Conservation (phyloP, 92 coral and sea anemone genomes). For the Muricea muricata region DNA sequence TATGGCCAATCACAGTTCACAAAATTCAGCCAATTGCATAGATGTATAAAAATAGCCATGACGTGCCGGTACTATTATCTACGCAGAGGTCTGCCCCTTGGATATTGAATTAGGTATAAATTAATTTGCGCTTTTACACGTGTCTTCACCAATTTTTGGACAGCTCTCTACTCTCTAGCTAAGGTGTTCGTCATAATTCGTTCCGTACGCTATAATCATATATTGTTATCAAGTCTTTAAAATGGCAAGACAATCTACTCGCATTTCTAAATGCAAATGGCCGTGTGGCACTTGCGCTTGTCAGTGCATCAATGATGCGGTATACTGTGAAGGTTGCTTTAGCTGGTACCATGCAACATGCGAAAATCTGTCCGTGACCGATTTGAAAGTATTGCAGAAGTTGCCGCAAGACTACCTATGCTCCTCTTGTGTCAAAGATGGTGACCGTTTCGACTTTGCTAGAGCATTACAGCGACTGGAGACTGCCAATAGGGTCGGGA, state of each 20-base stretch:
- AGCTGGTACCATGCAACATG: neutral
- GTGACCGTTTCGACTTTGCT: neutral
- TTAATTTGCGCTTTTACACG: too few species aligned
- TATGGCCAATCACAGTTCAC: too few species aligned
- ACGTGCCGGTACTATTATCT: too few species aligned
- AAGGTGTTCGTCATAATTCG: too few species aligned
- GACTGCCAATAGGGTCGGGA: neutral
- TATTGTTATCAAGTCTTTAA: too few species aligned
- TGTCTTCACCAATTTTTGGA: too few species aligned
- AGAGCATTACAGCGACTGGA: neutral
- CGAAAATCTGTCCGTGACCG: neutral
- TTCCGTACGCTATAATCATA: too few species aligned
- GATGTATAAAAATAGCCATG: too few species aligned
- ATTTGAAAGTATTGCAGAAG: neutral
- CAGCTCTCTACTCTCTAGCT: too few species aligned
- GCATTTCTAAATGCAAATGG: neutral
- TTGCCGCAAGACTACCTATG: neutral
- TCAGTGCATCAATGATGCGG: neutral
- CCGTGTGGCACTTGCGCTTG: neutral
- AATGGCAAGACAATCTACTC: conserved; percentile 2
- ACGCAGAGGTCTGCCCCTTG: too few species aligned
- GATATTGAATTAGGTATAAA: too few species aligned
- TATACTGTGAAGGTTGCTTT: neutral
- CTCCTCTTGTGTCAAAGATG: neutral
- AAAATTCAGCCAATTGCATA: too few species aligned